These are phyloP conservation scores for Coregonus ussuriensis DNA, from an alignment of 2,797 vertebrate genomes.

Conservation along the genomic window DNA sequence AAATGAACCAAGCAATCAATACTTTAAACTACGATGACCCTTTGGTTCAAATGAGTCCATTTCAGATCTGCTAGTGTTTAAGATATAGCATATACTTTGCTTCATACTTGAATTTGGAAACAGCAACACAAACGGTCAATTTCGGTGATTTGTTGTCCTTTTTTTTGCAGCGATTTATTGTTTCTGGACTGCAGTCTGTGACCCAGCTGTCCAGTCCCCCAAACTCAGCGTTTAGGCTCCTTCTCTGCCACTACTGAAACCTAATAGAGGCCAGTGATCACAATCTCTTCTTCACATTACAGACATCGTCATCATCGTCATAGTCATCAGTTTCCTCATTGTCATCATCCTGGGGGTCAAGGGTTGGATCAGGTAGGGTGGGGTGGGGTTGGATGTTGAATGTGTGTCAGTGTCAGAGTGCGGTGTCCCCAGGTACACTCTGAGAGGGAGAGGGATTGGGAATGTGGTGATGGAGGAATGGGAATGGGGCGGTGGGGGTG, in stretches of 20 bases:
- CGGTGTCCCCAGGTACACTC: neutral
- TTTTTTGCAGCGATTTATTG: constrained; percentile 29
- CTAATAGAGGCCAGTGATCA: constrained; percentile 43
- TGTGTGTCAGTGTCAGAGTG: neutral
- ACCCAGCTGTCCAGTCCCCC: constrained; percentile 34
- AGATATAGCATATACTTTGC: neutral
- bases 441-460: neutral
- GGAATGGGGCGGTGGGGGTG: neutral
- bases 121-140: constrained; percentile 16
- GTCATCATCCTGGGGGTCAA: constrained; percentile 22
- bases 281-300: constrained; percentile 69
- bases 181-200: constrained; percentile 34
- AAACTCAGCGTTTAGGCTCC: constrained; percentile 30
- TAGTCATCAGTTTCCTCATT: constrained; percentile 19
- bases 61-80: neutral
- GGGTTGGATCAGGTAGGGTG: neutral
- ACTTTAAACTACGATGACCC: neutral
- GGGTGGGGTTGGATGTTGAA: neutral
- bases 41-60: neutral
- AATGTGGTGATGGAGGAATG: neutral
- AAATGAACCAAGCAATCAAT: constrained; percentile 7
- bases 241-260: constrained; percentile 14
- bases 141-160: constrained; percentile 28
- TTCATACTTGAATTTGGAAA: constrained; percentile 5
- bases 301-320: constrained; percentile 47